Base-by-base conservation (phyloP, 2,888 invertebrate genomes). In the Callimorpha dominula region DNA sequence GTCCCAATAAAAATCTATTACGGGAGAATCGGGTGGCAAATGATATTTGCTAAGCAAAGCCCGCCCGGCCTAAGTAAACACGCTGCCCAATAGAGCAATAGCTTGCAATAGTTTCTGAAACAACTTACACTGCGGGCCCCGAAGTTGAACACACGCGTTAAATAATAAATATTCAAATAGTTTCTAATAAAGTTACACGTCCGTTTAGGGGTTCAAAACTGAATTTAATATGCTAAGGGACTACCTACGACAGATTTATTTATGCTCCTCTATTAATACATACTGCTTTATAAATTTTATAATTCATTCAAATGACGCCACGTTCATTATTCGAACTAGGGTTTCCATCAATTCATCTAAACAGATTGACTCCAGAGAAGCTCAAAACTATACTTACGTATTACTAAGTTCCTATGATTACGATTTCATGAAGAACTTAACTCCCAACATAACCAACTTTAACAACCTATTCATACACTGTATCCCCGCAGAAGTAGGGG, bases 1-100 rank as follows among this genome's bases (percentile, higher is more conserved):
- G 81, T 82, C 76, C 73, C 84, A 88, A 89, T 88, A 89, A 89
- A 89, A 89, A 86, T 86, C 86, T 88, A 89, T 90, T 88, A 91
- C 83, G 78, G 75, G 72, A 79, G 85, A 86, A 87, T 87, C 82
- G 86, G 87, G 84, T 80, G 78, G 89, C 86, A 87, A 90, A 91
- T 91, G 87, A 90, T 92, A 88, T 92, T 91, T 91, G 88, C 87
- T 75, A 74, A 87, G 87, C 86, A 82, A 86, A 87, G 83, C 78
- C 71, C 64, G 69, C 73, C 78, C 84, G 83, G 84, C 91, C 92
- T 91, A 90, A 87, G 81, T 85, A 89, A 92, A 92, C 91, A 91
- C 75, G 76, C 73, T 72, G 79, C 86, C 85, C 87, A 79, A 89
- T 87, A 86, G 89, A 89, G 89, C 85, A 87, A 86, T 89, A 87